These are phyloP conservation scores for Spheniscus humboldti DNA, from an alignment of 2,797 vertebrate species.

Conservation along the genomic window DNA sequence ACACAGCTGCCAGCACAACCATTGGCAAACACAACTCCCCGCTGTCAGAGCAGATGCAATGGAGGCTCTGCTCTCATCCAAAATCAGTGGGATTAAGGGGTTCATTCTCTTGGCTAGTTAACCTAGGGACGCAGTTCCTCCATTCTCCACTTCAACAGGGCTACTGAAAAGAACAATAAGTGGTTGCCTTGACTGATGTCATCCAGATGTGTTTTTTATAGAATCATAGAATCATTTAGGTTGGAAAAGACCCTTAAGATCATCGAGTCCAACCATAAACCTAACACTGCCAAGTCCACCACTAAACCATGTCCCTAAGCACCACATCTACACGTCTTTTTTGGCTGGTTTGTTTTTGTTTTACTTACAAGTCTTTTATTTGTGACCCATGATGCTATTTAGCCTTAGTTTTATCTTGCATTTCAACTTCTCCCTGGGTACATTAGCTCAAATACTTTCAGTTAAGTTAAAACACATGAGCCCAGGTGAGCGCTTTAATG, in stretches of 20 bases:
- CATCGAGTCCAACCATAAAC: not conserved
- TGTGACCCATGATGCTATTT: not conserved
- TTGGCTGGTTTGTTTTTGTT: not conserved
- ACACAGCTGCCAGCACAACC: not conserved
- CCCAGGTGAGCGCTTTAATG: conserved; percentile 1
- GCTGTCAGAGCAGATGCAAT: not conserved
- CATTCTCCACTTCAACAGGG: not conserved
- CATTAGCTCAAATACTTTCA: not conserved
- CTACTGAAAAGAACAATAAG: not conserved
- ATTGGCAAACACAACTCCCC: not conserved
- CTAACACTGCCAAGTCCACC: not conserved
- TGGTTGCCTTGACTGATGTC: not conserved
- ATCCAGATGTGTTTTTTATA: not conserved
- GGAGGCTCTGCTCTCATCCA: not conserved
- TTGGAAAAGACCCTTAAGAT: not conserved
- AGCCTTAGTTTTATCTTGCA: not conserved
- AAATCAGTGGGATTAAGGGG: not conserved
- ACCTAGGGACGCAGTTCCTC: not conserved
- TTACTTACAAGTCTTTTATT: not conserved
- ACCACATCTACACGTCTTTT: rapidly evolving
- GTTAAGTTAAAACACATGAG: not conserved
- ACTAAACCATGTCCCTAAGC: not conserved
- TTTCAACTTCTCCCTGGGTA: not conserved
- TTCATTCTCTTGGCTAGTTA: not conserved
- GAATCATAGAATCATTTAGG: not conserved